Conservation (phyloP, 2,113 vertebrate genomes). For the Pongo abelii region DNA sequence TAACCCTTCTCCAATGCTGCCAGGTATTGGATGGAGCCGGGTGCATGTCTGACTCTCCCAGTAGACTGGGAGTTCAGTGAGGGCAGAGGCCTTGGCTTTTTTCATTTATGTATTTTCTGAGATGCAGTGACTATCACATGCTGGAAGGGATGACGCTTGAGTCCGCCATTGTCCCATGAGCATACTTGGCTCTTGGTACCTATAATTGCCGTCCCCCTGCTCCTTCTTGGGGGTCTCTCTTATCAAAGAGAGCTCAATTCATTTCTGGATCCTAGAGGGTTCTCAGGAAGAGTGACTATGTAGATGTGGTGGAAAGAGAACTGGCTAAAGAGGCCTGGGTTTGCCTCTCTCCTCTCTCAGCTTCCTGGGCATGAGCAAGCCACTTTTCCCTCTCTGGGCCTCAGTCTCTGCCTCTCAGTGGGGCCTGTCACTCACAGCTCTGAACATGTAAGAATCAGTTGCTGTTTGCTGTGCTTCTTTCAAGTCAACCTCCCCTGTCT, state of each 20-base stretch:
- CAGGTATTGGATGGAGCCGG: neutral
- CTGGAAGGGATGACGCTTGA: neutral
- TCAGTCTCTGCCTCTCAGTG: neutral
- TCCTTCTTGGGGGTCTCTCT: neutral
- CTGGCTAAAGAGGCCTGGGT: neutral
- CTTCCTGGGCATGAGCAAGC: neutral
- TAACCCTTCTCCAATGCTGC: neutral
- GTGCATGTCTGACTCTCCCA: accelerated
- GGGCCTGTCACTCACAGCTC: neutral
- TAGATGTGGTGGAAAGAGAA: neutral
- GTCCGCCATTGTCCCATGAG: neutral
- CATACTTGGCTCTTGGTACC: neutral
- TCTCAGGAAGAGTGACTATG: neutral
- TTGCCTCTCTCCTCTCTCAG: neutral
- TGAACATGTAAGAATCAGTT: neutral
- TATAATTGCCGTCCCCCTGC: neutral
- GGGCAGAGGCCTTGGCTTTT: neutral
- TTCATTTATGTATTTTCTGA: neutral
- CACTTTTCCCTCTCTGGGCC: neutral
- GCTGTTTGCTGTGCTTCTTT: neutral
- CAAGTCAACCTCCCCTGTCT: neutral
- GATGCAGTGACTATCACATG: neutral
- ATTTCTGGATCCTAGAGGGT: neutral
- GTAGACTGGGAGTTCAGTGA: neutral
- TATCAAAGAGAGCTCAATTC: neutral